phyloP scores from a whole-genome alignment of 2,113 vertebrate genomes.

The Baryphthengus martii region DNA sequence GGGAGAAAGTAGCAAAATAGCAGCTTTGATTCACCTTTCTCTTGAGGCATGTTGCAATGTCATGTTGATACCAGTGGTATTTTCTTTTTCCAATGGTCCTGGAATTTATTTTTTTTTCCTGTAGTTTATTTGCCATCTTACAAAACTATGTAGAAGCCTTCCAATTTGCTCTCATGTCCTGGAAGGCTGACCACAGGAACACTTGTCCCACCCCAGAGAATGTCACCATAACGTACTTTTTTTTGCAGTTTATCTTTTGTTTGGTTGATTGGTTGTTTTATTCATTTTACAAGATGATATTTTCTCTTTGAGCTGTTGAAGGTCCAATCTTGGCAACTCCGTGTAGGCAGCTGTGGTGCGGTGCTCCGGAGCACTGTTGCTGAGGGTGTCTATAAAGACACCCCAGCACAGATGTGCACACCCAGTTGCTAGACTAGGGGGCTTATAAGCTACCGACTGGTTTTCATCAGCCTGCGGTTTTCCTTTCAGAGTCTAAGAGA shows the following conservation, averaged over 20 bases:
- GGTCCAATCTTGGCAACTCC: background rate
- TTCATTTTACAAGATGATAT: background rate
- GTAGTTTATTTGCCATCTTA: background rate
- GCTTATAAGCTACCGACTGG: background rate
- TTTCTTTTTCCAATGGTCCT: background rate
- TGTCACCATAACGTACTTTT: background rate
- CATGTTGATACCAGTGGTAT: background rate
- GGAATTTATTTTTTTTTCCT: background rate
- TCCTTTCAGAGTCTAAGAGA: constrained; percentile 1
- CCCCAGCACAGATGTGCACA: background rate
- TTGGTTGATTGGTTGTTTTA: background rate
- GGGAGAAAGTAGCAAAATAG: background rate
- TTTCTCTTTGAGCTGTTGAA: background rate
- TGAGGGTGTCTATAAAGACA: background rate
- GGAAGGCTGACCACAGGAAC: background rate
- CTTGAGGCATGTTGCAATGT: background rate
- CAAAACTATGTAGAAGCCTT: background rate
- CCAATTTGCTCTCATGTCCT: background rate
- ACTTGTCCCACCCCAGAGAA: background rate
- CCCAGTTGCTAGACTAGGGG: background rate
- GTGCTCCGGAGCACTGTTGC: background rate
- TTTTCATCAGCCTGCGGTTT: constrained; percentile 14
- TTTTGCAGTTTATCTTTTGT: background rate
- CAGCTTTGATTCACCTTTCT: background rate
- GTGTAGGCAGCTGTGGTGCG: background rate